Evolutionary conservation across 1,140 invertebrate genomes (phyloP), one percentile per base, ranked within the genome.

Genomic region (Carcinoscorpius rotundicauda): DNA sequence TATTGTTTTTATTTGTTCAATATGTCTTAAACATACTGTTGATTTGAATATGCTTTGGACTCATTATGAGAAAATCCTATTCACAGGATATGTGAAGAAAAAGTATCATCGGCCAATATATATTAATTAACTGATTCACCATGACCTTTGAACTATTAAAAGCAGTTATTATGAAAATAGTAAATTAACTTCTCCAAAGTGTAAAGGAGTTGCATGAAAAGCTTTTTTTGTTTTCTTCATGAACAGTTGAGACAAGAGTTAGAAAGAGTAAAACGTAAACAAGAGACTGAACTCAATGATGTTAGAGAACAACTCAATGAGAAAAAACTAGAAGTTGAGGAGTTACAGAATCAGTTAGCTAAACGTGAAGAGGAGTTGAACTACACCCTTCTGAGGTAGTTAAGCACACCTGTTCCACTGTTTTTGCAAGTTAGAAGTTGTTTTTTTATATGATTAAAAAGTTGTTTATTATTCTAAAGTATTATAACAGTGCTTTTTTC

Each of bases 351-450:
- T 5, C 88, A 91, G 67, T 77, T 98, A 49, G 86, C 88, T 70
- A 94, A 94, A 74, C 84, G 93, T 58, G 95, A 99, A 74, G 94
- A 97, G 73, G 95, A 98, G 76, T 79, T 99, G 0, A 88, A 91
- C 6, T 85, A 87, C 71, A 85, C 91, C 0, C 51, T 69, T 8
- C 61, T 62, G 49, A 66, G 60, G 68, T 66, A 64, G 29, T 29
- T 29, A 29, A 29, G 29, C 29, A 2, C 29, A 29, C 2, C 29
- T 29, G 29, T 29, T 29, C 29, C 29, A 29, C 29, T 29, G 29
- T 29, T 29, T 29, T 29, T 29, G 29, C 29, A 29, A 29, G 29
- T 29, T 29, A 29, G 29, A 29, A 29, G 29, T 29, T 29, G 29
- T 2, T 29, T 29, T 29, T 29, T 29, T 29, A 29, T 29, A 29